Percentiles rank a stretch among this genome's conserved stretches.
phyloP scores from a whole-genome alignment of 2,797 vertebrate species.

The Notamacropus eugenii region DNA sequence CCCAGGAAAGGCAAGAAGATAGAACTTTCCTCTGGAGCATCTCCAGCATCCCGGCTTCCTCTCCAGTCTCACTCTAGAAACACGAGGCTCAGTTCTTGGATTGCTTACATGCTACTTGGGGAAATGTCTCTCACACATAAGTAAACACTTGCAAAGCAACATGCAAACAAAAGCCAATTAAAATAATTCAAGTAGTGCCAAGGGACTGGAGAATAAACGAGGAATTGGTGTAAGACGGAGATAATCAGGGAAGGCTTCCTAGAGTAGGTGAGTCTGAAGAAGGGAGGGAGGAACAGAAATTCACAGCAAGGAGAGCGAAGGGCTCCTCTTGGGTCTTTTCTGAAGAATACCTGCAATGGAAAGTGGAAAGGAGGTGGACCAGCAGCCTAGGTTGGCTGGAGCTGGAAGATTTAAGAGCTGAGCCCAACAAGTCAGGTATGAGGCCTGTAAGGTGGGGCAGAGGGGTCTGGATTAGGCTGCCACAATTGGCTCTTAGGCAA shows the following conservation, averaged over 20 bases:
- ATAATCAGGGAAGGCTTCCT: constrained; percentile 44
- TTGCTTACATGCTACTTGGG: neutral
- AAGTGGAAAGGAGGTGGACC: neutral
- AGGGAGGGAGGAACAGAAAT: neutral
- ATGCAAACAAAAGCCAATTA: constrained; percentile 4
- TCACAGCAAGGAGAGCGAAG: neutral
- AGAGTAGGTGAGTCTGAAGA: constrained; percentile 31
- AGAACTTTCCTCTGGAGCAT: neutral
- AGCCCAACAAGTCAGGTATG: neutral
- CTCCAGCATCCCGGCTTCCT: neutral
- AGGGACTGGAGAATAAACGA: neutral
- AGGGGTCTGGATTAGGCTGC: neutral
- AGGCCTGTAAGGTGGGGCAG: neutral
- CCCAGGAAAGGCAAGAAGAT: neutral
- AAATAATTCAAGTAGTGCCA: neutral
- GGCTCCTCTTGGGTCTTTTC: neutral
- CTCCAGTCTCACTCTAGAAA: neutral
- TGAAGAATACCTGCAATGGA: neutral
- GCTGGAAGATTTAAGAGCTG: neutral
- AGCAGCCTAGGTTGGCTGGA: neutral
- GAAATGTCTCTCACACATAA: neutral
- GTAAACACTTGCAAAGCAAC: neutral
- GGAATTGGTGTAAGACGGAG: neutral
- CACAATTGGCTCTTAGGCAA: neutral
- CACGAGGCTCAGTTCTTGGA: neutral